Evolutionary conservation across 2,888 invertebrate species (phyloP), one percentile per base, ranked within the genome.

Genomic region (Agonum fuliginosum): DNA sequence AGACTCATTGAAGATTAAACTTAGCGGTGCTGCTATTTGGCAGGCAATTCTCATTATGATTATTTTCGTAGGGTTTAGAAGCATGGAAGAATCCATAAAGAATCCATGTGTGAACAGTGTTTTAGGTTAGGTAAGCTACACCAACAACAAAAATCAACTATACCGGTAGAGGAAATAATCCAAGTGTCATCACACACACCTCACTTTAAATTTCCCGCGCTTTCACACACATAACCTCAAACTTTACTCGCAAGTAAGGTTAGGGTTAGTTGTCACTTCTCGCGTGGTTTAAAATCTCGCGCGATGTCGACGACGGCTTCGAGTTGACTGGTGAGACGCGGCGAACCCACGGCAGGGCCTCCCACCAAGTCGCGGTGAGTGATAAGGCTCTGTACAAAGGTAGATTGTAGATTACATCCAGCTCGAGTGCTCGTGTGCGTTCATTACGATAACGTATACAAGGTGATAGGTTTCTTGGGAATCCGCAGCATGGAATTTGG

Each of bases 381-480:
- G 73, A 73, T 73, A 73, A 73, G 58, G 41, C 73, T 54, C 71
- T 51, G 71, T 73, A 58, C 37, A 73, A 73, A 73, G 73, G 73
- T 73, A 73, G 73, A 73, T 73, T 73, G n/a, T n/a, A 73, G 20
- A 37, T 19, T 20, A 20, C 37, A 41, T 20, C 51, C 41, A 34
- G 43, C 20, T 24, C 69, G 58, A 24, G 58, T 24, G 70, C 22
- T 22, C 10, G 46, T 20, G 22, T 27, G 58, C 20, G 70, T 70
- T 46, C 20, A 70, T 70, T 70, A 46, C 22, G 27, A 30, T 14
- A 27, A 58, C 17, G 58, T 46, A 70, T 46, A 12, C 46, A 19
- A 30, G 46, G 19, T 46, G 46, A 46, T 46, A 17, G 12, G 19
- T 4, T 17, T 46, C 14, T 46, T 0, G 46, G 46, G 46, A 46